These are phyloP conservation scores for Episyrphus balteatus DNA, from an alignment of 1,140 invertebrate genomes.

Conservation along the genomic window DNA sequence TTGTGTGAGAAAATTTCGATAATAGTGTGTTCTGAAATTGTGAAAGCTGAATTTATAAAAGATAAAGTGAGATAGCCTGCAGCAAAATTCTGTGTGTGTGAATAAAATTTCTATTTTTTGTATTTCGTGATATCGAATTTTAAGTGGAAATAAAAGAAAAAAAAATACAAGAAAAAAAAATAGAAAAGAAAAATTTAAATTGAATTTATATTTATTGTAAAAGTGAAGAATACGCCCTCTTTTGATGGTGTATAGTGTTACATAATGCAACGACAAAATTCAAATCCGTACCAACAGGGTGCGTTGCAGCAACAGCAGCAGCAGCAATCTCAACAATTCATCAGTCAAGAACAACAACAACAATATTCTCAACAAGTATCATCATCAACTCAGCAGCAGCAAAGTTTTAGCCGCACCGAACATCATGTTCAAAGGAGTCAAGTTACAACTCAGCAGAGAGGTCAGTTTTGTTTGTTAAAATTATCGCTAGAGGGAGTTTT, in stretches of 20 bases:
- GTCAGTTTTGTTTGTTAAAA: conserved; percentile 40
- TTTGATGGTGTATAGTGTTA: conserved; percentile 22
- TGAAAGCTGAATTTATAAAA: too few species aligned
- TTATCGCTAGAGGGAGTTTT: background rate
- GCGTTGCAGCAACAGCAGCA: conserved; percentile 37
- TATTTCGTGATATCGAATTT: conserved; percentile 25
- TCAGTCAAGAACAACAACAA: conserved; percentile 37
- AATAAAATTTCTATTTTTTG: background rate
- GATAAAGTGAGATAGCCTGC: too few species aligned
- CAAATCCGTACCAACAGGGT: conserved; percentile 37
- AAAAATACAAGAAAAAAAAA: conserved; percentile 15
- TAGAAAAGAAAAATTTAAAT: conserved; percentile 18
- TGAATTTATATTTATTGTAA: conserved; percentile 31
- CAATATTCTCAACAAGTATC: conserved; percentile 27
- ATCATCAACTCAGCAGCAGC: conserved; percentile 43
- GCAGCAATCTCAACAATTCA: conserved; percentile 45
- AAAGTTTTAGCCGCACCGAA: conserved; percentile 57
- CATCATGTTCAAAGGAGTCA: conserved; percentile 60
- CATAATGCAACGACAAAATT: conserved; percentile 38
- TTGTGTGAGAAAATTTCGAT: too few species aligned
- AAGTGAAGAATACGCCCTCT: conserved; percentile 14
- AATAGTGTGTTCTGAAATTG: too few species aligned
- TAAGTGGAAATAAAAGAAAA: conserved; percentile 13
- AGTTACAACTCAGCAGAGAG: conserved; percentile 66
- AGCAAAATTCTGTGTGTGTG: background rate